Evolutionary conservation across 1,140 invertebrate species (phyloP), one percentile per base, ranked within the genome.

Genomic region (Planococcus citri): DNA sequence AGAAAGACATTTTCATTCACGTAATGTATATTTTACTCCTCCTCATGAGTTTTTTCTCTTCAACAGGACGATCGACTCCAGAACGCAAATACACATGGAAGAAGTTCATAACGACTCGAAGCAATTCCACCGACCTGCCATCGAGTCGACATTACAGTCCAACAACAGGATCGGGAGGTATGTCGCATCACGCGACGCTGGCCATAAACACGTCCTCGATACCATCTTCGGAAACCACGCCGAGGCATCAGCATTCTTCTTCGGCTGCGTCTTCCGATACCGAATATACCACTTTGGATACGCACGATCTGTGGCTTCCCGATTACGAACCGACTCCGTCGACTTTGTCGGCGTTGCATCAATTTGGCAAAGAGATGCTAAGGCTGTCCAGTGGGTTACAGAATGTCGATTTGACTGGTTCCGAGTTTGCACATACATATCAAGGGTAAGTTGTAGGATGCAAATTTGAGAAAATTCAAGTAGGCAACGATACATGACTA

Each of bases 301-400:
- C 87, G 14, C 87, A 89, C 76, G 88, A 91, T 73, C 81, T 91
- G 1, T 90, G 88, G 88, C 79, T 90, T 38, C 87, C 87, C 68
- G 88, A 90, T 72, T 85, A 86, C 60, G 88, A 90, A 74, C 88
- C 87, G 12, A 86, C 87, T 69, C 87, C 88, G 10, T 89, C 87
- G 72, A 87, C 88, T 67, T 88, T 90, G 84, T 87, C 87, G 14
- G 88, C 89, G 33, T 80, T 91, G 72, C 88, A 90, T 76, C 87
- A 88, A 74, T 90, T 91, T 73, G 88, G 88, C 21, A 87, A 87
- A 1, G 88, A 91, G 79, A 90, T 91, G 88, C 80, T 91, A 68
- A 87, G 88, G 73, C 80, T 91, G 0, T 90, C 88, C 0, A 81
- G 87, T 61, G 88, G 88, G 51, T 79, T 91, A 68, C 88, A 89